These are phyloP conservation scores for Amphimedon queenslandica DNA, from an alignment of 37 sponge, comb jelly and placozoan species.

Conservation along the genomic window DNA sequence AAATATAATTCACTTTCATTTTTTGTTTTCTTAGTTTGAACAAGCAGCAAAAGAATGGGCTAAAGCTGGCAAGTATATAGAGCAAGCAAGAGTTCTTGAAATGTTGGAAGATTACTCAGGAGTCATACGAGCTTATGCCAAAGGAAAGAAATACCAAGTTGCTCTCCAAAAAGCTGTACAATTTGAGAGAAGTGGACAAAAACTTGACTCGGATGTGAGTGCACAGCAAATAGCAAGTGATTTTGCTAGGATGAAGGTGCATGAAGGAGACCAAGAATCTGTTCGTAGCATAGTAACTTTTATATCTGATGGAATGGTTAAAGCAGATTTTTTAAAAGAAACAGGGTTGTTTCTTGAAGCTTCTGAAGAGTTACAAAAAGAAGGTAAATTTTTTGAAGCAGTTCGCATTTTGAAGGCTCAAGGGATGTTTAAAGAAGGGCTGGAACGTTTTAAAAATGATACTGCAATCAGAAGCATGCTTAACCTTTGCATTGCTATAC, in stretches of 20 bases:
- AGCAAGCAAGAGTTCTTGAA: background rate
- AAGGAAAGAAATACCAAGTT: background rate
- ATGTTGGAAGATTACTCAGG: background rate
- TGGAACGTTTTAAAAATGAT: background rate
- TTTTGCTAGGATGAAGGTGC: background rate
- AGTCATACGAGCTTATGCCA: background rate
- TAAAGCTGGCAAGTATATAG: background rate
- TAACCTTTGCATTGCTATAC: background rate
- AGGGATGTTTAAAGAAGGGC: background rate
- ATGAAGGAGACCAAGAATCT: background rate
- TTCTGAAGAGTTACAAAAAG: background rate
- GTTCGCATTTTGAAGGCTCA: background rate
- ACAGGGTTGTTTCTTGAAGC: slow-evolving; percentile 10
- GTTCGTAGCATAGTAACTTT: background rate
- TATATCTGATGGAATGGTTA: background rate
- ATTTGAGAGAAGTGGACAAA: background rate
- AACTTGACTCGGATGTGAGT: background rate
- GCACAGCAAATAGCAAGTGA: background rate
- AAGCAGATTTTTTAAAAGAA: background rate
- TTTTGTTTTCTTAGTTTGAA: background rate
- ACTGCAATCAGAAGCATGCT: background rate
- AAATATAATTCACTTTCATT: background rate
- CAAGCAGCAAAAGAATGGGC: background rate
- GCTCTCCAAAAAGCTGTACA: background rate
- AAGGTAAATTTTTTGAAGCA: background rate